phyloP scores from a whole-genome alignment of 1,140 invertebrate species.

The Wiebesia pumilae region DNA sequence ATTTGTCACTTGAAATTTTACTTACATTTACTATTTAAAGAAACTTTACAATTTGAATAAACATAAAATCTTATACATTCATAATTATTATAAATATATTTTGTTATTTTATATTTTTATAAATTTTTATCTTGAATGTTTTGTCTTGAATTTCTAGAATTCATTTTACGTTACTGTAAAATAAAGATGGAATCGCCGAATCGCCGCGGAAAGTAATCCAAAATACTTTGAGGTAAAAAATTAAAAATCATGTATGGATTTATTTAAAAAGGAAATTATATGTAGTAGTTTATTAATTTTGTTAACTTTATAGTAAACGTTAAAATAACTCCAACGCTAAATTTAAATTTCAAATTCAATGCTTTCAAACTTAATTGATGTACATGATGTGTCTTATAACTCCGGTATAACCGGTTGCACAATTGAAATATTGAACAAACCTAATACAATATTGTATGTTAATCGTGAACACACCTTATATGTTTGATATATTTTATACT shows the following conservation, averaged over 20 bases:
- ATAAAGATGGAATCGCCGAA: background rate
- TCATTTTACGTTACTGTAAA: background rate
- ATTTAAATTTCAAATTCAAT: background rate
- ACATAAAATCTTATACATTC: background rate
- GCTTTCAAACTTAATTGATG: background rate
- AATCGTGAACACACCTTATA: constrained; percentile 4
- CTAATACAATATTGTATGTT: background rate
- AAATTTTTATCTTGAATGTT: background rate
- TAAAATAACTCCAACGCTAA: background rate
- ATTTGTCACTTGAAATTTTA: background rate
- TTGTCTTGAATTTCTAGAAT: background rate
- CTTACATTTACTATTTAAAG: background rate
- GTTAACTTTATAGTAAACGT: background rate
- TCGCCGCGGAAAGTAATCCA: constrained; percentile 1
- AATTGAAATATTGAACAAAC: constrained; percentile 3
- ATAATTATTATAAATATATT: background rate
- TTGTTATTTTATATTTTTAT: background rate
- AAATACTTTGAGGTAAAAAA: background rate
- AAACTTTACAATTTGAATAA: background rate
- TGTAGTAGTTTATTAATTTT: background rate
- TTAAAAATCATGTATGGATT: background rate
- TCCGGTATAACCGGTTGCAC: background rate
- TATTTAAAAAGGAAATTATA: background rate
- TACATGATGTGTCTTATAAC: background rate
- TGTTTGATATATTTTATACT: background rate